Evolutionary conservation across 1,140 invertebrate genomes (phyloP).

Genomic region (Rhyacophila brunnea): DNA sequence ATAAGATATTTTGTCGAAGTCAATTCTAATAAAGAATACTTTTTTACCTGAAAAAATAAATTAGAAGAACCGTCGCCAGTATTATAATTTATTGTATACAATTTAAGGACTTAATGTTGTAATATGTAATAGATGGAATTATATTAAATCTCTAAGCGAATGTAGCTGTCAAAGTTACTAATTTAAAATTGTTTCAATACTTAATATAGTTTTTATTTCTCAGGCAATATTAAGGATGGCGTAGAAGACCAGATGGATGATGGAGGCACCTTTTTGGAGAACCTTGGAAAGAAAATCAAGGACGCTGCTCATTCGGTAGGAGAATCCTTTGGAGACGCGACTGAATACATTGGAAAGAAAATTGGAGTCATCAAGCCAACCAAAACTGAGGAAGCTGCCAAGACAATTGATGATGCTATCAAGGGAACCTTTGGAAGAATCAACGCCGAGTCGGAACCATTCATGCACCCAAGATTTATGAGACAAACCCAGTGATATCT

Average conservation of each 20-base stretch:
- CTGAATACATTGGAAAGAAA: conserved; percentile 30
- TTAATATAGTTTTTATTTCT: no score
- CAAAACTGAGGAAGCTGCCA: conserved; percentile 15
- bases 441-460: conserved; percentile 13
- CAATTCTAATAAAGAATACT: no score
- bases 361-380: conserved; percentile 26
- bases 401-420: conserved; percentile 14
- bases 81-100: no score
- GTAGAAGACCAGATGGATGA: conserved; percentile 22
- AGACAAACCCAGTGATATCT: conserved; percentile 1
- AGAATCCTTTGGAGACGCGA: conserved; percentile 24
- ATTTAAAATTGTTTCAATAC: no score
- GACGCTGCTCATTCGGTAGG: conserved; percentile 19
- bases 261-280: conserved; percentile 25
- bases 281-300: conserved; percentile 25
- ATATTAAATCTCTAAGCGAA: background rate
- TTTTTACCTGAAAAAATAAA: no score
- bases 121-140: no score
- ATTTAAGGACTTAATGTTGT: no score
- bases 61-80: no score
- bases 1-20: no score
- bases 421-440: conserved; percentile 18
- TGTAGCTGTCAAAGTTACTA: background rate
- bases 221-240: conserved; percentile 9
- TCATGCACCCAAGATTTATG: conserved; percentile 20